These are phyloP conservation scores for Myotis vivesi DNA, from an alignment of 2,797 vertebrate genomes.

Conservation along the genomic window DNA sequence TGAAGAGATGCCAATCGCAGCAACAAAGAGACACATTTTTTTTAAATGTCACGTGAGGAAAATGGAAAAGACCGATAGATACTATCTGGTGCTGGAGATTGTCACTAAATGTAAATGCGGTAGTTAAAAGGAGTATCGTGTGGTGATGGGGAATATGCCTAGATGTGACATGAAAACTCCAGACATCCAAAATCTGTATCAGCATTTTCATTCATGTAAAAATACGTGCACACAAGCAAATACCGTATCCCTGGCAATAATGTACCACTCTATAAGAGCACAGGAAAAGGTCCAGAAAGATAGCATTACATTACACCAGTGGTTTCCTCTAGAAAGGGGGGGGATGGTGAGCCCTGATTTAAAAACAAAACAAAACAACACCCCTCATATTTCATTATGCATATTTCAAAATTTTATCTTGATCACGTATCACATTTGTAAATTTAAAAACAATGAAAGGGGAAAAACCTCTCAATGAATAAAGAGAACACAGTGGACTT, in stretches of 20 bases:
- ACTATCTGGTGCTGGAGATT: neutral
- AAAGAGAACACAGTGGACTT: neutral
- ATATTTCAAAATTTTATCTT: neutral
- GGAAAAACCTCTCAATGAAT: neutral
- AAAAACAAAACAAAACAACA: neutral
- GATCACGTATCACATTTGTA: neutral
- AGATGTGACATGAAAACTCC: neutral
- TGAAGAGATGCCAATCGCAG: slow-evolving; percentile 20
- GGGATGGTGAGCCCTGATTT: neutral
- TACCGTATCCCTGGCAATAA: neutral
- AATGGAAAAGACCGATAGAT: neutral
- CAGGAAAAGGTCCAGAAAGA: neutral
- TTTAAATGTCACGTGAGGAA: neutral
- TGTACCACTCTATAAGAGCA: neutral
- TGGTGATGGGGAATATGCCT: neutral
- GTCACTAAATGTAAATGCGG: neutral
- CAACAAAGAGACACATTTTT: neutral
- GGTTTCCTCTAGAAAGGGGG: neutral
- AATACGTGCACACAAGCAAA: neutral
- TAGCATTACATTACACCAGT: neutral
- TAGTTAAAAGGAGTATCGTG: neutral
- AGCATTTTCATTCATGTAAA: neutral
- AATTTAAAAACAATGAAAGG: neutral
- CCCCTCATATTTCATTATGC: neutral
- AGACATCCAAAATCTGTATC: neutral